Evolutionary conservation across 2,113 vertebrate species (phyloP).

Genomic region (Tragulus kanchil): DNA sequence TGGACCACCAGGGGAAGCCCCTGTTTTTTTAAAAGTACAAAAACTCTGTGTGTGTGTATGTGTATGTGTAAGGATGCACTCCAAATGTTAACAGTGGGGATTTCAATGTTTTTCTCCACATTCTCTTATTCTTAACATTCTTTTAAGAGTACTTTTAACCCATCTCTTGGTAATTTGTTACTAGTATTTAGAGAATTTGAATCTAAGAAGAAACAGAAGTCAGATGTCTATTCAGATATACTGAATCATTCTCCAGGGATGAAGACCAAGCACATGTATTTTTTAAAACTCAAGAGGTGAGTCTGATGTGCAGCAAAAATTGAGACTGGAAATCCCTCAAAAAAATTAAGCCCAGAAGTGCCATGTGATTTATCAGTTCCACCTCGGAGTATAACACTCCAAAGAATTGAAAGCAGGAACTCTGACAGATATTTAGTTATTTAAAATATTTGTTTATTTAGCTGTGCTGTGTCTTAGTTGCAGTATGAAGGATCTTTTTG

Average conservation of each 20-base stretch:
- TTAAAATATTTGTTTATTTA: background rate
- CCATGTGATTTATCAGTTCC: background rate
- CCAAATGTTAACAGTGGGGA: background rate
- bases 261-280: background rate
- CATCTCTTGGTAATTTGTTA: background rate
- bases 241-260: background rate
- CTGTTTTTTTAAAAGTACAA: background rate
- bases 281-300: background rate
- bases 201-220: conserved; percentile 1
- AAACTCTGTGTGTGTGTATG: background rate
- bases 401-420: background rate
- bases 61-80: background rate
- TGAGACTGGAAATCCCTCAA: background rate
- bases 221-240: background rate
- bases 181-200: background rate
- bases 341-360: background rate
- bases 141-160: background rate
- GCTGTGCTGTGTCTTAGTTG: background rate
- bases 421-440: background rate
- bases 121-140: conserved; percentile 16
- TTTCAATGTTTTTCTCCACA: background rate
- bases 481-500: background rate
- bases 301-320: background rate
- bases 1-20: too few relatives aligned
- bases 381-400: background rate